Base-by-base conservation (phyloP, 2,888 invertebrate species). In the Eupithecia insigniata region DNA sequence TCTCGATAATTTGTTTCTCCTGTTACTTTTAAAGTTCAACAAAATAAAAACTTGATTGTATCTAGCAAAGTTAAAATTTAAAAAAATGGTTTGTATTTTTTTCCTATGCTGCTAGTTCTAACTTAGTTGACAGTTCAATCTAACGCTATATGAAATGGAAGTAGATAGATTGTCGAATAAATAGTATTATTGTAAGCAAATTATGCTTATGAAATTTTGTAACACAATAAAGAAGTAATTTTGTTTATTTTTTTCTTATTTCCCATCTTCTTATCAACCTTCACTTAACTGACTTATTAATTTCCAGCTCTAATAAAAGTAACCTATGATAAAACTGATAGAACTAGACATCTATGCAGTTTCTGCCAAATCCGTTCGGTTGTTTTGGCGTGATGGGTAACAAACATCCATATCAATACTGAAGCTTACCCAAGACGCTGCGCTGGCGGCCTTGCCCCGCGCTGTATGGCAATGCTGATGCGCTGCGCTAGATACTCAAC, bases 111-210 rank as follows among this genome's bases (percentile, higher is more conserved):
- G 22, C 22, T 22, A 22, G 46, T 22, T 51, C 46, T 46, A n/a
- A 46, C 46, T 7, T n/a, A 8, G n/a, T 8, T 8, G 46, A 2
- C 7, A 46, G 46, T 46, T 51, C 4, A 51, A 10, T 46, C 10
- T 46, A 46, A 43, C 43, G 0, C 58, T 28, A 58, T 61, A 34
- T 34, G 18, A 30, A 61, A 34, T 61, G 28, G 18, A 34, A 32
- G 26, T 32, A 34, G 58, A 58, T 30, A 39, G 39, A 8, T n/a
- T n/a, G n/a, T 70, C 36, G 10, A 66, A 60, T 77, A 64, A 69
- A 75, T 72, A 62, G 74, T 78, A 74, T 76, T 75, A 51, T 16
- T 36, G n/a, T n/a, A 71, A 74, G 73, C 76, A 70, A 72, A 73
- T 74, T 67, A 66, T 76, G 76, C 71, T 70, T 73, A 68, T 55